A percentile compares a stretch with the other conserved stretches of the same genome.
phyloP scores from a whole-genome alignment of 2,888 invertebrate genomes.

The Punctoribates punctum region DNA sequence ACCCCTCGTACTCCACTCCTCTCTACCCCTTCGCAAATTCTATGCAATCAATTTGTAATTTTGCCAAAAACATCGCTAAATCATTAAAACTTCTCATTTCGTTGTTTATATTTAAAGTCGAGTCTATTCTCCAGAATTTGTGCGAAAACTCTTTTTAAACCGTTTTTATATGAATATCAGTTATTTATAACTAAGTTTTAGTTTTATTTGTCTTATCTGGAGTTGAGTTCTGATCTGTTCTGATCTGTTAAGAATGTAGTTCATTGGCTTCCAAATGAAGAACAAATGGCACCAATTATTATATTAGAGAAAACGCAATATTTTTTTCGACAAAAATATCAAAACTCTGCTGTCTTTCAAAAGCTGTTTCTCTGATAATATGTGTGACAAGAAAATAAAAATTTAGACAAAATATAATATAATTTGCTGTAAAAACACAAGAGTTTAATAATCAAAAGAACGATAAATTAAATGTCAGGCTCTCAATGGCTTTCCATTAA shows the following conservation, averaged over 20 bases:
- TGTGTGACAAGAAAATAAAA: background rate
- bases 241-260: slow-evolving; percentile 18
- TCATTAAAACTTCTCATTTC: background rate
- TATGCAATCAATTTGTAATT: background rate
- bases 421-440: background rate
- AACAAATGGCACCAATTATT: slow-evolving; percentile 3
- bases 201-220: background rate
- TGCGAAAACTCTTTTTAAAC: background rate
- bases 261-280: slow-evolving; percentile 17
- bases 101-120: slow-evolving; percentile 15
- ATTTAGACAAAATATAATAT: slow-evolving; percentile 1
- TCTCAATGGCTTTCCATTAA: no score
- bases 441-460: no score
- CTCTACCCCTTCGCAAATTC: background rate
- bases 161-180: no score
- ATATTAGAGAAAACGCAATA: background rate
- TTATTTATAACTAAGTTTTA: background rate
- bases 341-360: background rate
- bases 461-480: no score
- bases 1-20: background rate
- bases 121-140: background rate
- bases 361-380: background rate
- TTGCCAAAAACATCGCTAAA: slow-evolving; percentile 14
- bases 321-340: background rate
- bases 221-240: background rate